Conservation (phyloP, 1,140 invertebrate genomes). For the Schlechtendalia chinensis region DNA sequence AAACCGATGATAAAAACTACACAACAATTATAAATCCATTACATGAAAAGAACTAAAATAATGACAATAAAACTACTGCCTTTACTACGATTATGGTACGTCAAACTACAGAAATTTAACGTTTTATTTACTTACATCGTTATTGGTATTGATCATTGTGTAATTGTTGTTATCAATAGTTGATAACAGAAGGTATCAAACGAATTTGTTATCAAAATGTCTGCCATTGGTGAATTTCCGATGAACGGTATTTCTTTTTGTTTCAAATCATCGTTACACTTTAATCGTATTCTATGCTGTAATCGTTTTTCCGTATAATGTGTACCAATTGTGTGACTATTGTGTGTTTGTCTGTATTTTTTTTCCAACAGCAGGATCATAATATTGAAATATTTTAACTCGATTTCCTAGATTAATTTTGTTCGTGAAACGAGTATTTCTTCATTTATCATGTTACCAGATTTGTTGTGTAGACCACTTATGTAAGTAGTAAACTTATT, state of each 20-base stretch:
- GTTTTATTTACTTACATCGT: not conserved
- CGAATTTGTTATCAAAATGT: not conserved
- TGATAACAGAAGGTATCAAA: conserved; percentile 10
- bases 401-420: too few relatives aligned
- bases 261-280: conserved; percentile 17
- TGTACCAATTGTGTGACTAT: not conserved
- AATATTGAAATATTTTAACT: too few relatives aligned
- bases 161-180: not conserved
- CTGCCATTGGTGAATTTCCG: conserved; percentile 4
- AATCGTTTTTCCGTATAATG: not conserved
- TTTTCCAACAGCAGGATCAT: not conserved
- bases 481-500: not conserved
- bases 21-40: not conserved
- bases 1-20: not conserved
- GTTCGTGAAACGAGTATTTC: not conserved
- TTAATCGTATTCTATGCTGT: not conserved
- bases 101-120: not conserved
- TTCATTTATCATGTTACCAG: conserved; percentile 30
- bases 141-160: not conserved
- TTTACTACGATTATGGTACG: not conserved
- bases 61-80: not conserved
- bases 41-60: not conserved
- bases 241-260: conserved; percentile 22
- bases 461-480: conserved; percentile 27
- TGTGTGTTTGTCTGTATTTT: not conserved